phyloP scores from a whole-genome alignment of 2,888 invertebrate genomes.

The Helicoverpa assulta region DNA sequence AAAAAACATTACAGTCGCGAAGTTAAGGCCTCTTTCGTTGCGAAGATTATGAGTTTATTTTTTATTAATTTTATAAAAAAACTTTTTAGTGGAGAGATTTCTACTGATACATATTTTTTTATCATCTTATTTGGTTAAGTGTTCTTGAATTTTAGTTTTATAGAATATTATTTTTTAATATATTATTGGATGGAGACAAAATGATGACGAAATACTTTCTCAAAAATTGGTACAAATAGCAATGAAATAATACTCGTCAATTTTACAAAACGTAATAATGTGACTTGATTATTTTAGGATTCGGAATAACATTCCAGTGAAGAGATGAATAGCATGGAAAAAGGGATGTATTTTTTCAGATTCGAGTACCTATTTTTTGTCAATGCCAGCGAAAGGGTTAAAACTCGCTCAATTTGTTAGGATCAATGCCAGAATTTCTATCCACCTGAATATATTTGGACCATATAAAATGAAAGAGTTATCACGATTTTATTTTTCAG shows the following conservation, averaged over 20 bases:
- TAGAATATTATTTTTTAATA: no score
- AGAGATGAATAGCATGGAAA: background rate
- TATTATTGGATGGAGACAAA: no score
- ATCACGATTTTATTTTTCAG: slow-evolving; percentile 4
- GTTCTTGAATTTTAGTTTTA: no score
- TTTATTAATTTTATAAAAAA: background rate
- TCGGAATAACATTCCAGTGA: no score
- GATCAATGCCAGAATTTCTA: slow-evolving; percentile 44
- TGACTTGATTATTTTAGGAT: no score
- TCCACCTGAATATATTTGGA: slow-evolving; percentile 29
- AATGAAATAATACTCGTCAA: no score
- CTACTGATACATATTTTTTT: no score
- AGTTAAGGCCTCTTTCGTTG: slow-evolving; percentile 10
- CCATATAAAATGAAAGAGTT: slow-evolving; percentile 20
- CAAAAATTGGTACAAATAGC: no score
- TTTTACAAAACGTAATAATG: no score
- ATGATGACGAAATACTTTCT: no score
- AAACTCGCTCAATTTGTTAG: slow-evolving; percentile 42
- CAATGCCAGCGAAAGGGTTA: slow-evolving; percentile 12
- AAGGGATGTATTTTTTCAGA: slow-evolving; percentile 2
- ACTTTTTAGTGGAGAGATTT: background rate
- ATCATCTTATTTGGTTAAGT: no score
- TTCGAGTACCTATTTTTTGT: background rate
- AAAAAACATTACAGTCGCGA: slow-evolving; percentile 33
- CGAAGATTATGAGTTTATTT: slow-evolving; percentile 3